Evolutionary conservation across 1,140 invertebrate species (phyloP).

Genomic region (Cryptotermes secundus): DNA sequence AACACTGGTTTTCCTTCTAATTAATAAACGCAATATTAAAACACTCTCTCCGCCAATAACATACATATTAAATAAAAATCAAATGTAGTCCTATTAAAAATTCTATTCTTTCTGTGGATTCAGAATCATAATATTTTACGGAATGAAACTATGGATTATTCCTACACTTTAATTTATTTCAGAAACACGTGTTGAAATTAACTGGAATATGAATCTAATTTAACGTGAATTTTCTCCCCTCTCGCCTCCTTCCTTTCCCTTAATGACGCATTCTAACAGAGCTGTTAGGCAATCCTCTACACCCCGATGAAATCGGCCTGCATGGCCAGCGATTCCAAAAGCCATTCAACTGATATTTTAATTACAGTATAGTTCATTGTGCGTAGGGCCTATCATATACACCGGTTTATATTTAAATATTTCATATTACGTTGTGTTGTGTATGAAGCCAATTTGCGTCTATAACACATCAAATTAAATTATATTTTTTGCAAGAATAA

Average conservation of each 20-base stretch:
- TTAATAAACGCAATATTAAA: too few species aligned
- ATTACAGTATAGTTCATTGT: not conserved
- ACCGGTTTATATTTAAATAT: not conserved
- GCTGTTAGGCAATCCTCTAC: not conserved
- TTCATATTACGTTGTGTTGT: not conserved
- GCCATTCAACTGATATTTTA: not conserved
- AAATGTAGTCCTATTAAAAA: too few species aligned
- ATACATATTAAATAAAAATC: too few species aligned
- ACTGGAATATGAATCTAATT: not conserved
- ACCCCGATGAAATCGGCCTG: not conserved
- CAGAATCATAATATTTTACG: not conserved
- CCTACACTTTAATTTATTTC: not conserved
- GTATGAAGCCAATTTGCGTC: not conserved
- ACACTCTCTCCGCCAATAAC: too few species aligned
- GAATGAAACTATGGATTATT: not conserved
- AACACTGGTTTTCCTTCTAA: too few species aligned
- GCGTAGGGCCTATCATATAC: not conserved
- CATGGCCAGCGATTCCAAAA: not conserved
- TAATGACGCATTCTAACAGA: not conserved
- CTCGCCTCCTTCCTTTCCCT: too few species aligned
- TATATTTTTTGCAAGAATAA: not conserved
- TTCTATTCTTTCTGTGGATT: not conserved
- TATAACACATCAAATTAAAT: not conserved
- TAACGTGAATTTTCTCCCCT: not conserved
- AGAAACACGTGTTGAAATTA: constrained; percentile 2